Conservation (phyloP, 2,113 vertebrate species). For the Trochalopteron elliotii region DNA sequence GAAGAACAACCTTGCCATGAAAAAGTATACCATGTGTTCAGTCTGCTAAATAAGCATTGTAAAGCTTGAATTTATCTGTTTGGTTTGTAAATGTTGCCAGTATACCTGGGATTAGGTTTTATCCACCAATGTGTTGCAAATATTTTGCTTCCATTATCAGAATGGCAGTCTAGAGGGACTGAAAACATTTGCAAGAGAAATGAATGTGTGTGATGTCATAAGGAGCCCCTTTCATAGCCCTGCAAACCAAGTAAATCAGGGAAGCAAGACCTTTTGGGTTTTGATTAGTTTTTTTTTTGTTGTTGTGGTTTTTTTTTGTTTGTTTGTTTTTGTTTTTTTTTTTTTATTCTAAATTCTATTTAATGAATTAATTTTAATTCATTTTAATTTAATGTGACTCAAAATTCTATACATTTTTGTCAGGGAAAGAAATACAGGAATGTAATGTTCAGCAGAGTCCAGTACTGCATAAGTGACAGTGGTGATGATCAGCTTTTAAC, state of each 20-base stretch:
- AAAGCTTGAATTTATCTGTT: not conserved
- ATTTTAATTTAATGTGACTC: too few species aligned
- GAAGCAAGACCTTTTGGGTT: not conserved
- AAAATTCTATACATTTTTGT: not conserved
- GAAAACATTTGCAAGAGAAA: not conserved
- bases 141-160: not conserved
- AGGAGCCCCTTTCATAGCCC: not conserved
- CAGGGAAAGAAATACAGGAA: not conserved
- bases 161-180: not conserved
- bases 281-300: too few species aligned
- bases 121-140: not conserved
- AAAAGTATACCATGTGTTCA: not conserved
- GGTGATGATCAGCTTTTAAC: not conserved
- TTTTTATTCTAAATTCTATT: too few species aligned
- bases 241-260: not conserved
- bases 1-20: not conserved
- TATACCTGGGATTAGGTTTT: not conserved
- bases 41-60: not conserved
- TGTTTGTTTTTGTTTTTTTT: too few species aligned
- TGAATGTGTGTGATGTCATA: not conserved
- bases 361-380: too few species aligned
- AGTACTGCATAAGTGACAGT: not conserved
- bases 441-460: not conserved
- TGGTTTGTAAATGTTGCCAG: not conserved
- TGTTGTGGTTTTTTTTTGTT: too few species aligned